phyloP scores from a whole-genome alignment of 2,888 invertebrate species.

The Romanomermis culicivorax region DNA sequence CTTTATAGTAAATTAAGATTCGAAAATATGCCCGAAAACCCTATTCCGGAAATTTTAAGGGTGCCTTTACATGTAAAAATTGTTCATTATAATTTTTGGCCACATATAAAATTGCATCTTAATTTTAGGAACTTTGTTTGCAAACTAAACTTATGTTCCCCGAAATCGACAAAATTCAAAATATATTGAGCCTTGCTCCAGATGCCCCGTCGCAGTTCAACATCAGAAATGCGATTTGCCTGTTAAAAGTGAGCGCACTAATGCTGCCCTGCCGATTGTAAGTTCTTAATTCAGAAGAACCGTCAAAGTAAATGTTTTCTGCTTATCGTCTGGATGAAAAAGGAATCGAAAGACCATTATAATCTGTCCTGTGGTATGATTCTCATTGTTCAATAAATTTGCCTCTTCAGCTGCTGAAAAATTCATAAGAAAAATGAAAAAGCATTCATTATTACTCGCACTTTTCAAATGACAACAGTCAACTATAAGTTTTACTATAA shows the following conservation, averaged over 20 bases:
- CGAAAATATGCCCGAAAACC: conserved; percentile 45
- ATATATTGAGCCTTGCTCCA: conserved; percentile 57
- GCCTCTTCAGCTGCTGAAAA: too few relatives aligned
- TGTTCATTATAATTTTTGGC: conserved; percentile 5
- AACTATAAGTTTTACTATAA: too few relatives aligned
- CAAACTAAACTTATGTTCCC: conserved; percentile 62
- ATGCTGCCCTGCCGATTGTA: too few relatives aligned
- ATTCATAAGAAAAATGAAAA: too few relatives aligned
- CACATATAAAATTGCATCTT: conserved; percentile 5
- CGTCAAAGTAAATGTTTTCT: too few relatives aligned
- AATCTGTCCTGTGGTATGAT: too few relatives aligned
- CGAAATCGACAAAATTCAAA: conserved; percentile 49
- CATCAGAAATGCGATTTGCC: conserved; percentile 49
- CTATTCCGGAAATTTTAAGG: conserved; percentile 64
- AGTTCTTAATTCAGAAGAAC: too few relatives aligned
- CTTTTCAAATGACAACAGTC: too few relatives aligned
- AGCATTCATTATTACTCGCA: too few relatives aligned
- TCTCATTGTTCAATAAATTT: too few relatives aligned
- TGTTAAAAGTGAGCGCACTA: conserved; percentile 34
- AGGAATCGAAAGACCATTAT: too few relatives aligned
- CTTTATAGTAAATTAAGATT: conserved; percentile 52
- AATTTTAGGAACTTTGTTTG: conserved; percentile 64
- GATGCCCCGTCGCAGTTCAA: conserved; percentile 62
- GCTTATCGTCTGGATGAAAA: too few relatives aligned
- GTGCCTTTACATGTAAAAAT: conserved; percentile 54